Conservation (phyloP, 2,888 invertebrate species). For the Podotricha telesiphe region DNA sequence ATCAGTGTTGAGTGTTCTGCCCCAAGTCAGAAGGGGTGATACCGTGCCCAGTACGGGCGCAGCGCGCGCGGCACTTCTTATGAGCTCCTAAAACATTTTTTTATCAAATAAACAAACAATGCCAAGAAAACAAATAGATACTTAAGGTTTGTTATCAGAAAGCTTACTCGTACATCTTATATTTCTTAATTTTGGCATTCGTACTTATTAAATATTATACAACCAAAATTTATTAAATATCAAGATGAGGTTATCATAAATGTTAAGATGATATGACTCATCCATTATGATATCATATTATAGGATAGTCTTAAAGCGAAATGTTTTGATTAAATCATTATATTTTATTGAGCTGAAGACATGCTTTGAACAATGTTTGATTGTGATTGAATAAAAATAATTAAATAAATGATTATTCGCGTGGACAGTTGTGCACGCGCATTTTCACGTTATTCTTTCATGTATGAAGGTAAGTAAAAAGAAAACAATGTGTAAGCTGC, state of each 20-base stretch:
- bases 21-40: constrained; percentile 78
- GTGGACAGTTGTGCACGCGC: too few species aligned
- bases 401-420: too few species aligned
- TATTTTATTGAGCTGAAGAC: background rate
- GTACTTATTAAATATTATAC: too few species aligned
- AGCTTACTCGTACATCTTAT: too few species aligned
- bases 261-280: too few species aligned
- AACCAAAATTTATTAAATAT: too few species aligned
- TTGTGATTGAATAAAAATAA: background rate
- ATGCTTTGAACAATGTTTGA: background rate
- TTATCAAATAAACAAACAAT: background rate
- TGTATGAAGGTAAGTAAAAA: background rate
- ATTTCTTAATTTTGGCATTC: too few species aligned
- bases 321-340: background rate
- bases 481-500: background rate
- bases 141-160: too few species aligned
- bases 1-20: constrained; percentile 77
- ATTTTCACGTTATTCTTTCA: background rate
- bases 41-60: constrained; percentile 80
- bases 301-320: too few species aligned
- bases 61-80: constrained; percentile 75
- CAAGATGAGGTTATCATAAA: too few species aligned
- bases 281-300: too few species aligned
- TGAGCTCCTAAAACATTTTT: constrained; percentile 58
- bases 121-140: background rate